Evolutionary conservation across 2,113 vertebrate species (phyloP).

Genomic region (Bufo gargarizans): DNA sequence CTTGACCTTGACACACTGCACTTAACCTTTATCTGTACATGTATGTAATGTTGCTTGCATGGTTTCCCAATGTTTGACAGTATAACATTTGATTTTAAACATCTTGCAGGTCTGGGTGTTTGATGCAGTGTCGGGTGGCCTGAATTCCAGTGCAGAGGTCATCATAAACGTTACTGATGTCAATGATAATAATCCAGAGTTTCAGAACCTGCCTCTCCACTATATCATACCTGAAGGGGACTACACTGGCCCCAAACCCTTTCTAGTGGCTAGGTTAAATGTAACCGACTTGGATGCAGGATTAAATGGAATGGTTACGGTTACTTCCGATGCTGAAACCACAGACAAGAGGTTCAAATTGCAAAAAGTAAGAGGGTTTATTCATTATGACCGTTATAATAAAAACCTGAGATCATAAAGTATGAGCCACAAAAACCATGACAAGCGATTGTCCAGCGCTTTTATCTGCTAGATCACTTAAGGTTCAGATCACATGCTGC

Average conservation of each 20-base stretch:
- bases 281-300: conserved; percentile 73
- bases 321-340: conserved; percentile 63
- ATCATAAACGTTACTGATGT: conserved; percentile 75
- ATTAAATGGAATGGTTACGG: conserved; percentile 69
- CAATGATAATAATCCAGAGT: conserved; percentile 82
- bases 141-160: conserved; percentile 72
- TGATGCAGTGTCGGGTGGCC: conserved; percentile 66
- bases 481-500: too few species aligned
- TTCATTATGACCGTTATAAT: neutral
- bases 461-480: too few species aligned
- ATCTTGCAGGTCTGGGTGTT: conserved; percentile 75
- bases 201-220: conserved; percentile 66
- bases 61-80: neutral
- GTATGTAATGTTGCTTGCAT: neutral
- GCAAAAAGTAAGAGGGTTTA: conserved; percentile 66
- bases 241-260: conserved; percentile 57
- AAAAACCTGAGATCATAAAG: neutral
- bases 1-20: neutral
- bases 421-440: too few species aligned
- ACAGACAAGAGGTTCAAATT: conserved; percentile 67
- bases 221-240: conserved; percentile 66
- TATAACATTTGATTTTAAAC: neutral
- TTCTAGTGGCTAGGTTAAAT: conserved; percentile 61
- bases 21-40: neutral
- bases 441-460: too few species aligned